Base-by-base conservation (phyloP, 2,888 invertebrate species). In the Sinelater perroti region DNA sequence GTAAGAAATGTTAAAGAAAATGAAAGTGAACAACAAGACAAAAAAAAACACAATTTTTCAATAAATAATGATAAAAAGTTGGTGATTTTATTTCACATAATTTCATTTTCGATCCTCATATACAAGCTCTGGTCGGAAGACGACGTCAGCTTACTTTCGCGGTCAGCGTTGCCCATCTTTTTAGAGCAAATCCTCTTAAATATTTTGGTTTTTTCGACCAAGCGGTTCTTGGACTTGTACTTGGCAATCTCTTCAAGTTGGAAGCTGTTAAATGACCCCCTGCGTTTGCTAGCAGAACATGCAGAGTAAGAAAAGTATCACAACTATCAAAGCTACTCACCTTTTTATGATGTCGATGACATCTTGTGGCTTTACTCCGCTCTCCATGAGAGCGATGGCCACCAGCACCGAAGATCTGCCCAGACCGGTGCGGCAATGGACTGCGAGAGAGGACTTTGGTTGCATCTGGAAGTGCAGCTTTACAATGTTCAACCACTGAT, bases 381-480 rank as follows among this genome's bases (percentile, higher is more conserved):
- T 11, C 52, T 61, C 61, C 33, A 51, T 59, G n/a, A 61, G 35
- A 3, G 61, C 61, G 18, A 61, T 59, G 4, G 58, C 55, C 6
- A 61, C 55, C 11, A 61, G 35, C 4, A 61, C 51, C 6, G 61
- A 40, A 16, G 61, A 51, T 24, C 61, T 40, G 4, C 61, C 61
- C 14, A 61, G 52, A 1, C 61, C 61, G 2, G 42, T 47, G 2
- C 35, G 46, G 31, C 55, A 55, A 24, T 61, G 58, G 31, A 58
- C 55, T 26, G 61, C 61, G 8, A 61, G 6, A 14, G 55, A 17
- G 6, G 20, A 7, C 2, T 17, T 3, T 21, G 61, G 55, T 18
- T 40, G n/a, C 1, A 26, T 11, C 2, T 10, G 1, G 11, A 52
- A 61, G 24, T 55, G 36, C 8, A 36, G 8, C 8, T 35, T 5